Percentiles rank a stretch among this genome's conserved stretches.
Evolutionary conservation across 2,888 invertebrate genomes (phyloP).

Genomic region (Bombylius major): DNA sequence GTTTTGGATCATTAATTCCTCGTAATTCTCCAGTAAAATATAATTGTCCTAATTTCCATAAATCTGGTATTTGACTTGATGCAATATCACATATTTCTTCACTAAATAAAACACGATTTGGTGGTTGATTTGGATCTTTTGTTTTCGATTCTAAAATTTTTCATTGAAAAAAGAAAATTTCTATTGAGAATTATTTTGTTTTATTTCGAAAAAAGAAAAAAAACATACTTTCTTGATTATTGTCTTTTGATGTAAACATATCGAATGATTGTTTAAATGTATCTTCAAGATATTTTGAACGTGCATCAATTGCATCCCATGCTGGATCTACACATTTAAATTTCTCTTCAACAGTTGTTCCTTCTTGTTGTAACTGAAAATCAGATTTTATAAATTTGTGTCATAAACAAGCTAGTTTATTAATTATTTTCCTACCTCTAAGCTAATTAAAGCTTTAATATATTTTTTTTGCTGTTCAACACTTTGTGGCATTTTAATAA

Average conservation of each 20-base stretch:
- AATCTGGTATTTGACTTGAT: slow-evolving; percentile 67
- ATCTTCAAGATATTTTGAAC: slow-evolving; percentile 59
- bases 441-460: slow-evolving; percentile 64
- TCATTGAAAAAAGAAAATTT: background rate
- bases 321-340: slow-evolving; percentile 68
- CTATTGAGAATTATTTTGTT: background rate
- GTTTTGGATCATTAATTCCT: slow-evolving; percentile 61
- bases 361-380: slow-evolving; percentile 26
- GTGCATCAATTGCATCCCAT: slow-evolving; percentile 84
- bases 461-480: slow-evolving; percentile 92
- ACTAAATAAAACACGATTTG: slow-evolving; percentile 60
- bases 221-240: slow-evolving; percentile 24
- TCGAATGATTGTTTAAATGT: slow-evolving; percentile 34
- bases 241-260: slow-evolving; percentile 29
- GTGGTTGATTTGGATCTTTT: slow-evolving; percentile 30
- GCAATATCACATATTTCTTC: slow-evolving; percentile 68
- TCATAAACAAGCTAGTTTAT: background rate
- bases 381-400: background rate
- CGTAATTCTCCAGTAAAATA: slow-evolving; percentile 85
- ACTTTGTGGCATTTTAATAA: slow-evolving; percentile 81
- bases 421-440: slow-evolving; percentile 42
- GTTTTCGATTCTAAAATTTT: slow-evolving; percentile 23
- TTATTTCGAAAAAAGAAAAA: background rate
- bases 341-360: slow-evolving; percentile 29
- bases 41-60: slow-evolving; percentile 91